Base-by-base conservation (phyloP, 2,113 vertebrate species). In the Rhinichthys klamathensis region DNA sequence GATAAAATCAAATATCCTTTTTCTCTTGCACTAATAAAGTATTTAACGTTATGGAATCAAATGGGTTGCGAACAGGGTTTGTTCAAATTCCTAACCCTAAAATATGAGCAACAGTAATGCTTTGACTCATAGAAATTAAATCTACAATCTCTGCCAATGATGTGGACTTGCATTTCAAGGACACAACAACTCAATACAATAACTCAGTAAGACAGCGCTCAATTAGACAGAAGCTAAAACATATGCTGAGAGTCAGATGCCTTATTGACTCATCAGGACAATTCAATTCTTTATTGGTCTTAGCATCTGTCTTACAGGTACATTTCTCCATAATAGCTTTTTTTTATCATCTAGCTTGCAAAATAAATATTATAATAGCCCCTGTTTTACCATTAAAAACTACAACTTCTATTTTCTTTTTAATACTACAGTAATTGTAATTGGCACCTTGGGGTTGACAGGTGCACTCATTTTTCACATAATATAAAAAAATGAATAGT, bases 131-230 rank as follows among this genome's bases (percentile, higher is more conserved):
- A 51, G 25, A 74, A 73, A 73, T 44, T 6, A 15, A 13, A 73
- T 73, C 38, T 73, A 44, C 38, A 44, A 51, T 51, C 75, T 78
- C 75, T 58, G 51, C 75, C 51, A 6, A 32, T 58, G 30, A 38
- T n/a, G 76, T 41, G 12, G 76, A 60, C 30, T 16, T 44, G 4
- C n/a, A 60, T n/a, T 79, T 79, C 54, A 65, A 80, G 35, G 38
- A 80, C 56, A 80, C n/a, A 18, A 63, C 58, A 80, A 16, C 78
- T 63, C 46, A 81, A 81, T 32, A 30, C 27, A 46, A 51, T 81
- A 69, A 81, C 18, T 81, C 44, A 69, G 46, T 76, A 21, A 76
- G 74, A 76, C 74, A 76, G 74, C 16, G 16, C 49, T 32, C 46
- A 76, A 54, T 76, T 76, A 76, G 25, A 76, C 49, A 54, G 46